These are phyloP conservation scores for Tineola bisselliella DNA, from an alignment of 2,888 invertebrate genomes.

Conservation along the genomic window DNA sequence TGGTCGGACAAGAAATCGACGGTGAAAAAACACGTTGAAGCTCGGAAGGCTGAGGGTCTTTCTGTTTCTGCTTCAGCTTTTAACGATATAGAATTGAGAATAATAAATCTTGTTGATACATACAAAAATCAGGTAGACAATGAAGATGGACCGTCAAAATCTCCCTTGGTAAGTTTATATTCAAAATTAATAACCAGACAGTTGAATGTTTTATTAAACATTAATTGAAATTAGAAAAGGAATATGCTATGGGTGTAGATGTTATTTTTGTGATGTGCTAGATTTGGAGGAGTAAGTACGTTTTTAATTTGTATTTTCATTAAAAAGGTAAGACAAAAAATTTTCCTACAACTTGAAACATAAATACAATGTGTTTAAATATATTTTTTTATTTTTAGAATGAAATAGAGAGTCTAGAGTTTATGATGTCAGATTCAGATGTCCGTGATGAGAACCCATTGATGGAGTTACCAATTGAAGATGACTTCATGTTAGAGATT, in stretches of 20 bases:
- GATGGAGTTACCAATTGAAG: neutral
- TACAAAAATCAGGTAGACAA: neutral
- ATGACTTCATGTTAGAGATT: neutral
- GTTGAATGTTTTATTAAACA: no score
- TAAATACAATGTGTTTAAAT: neutral
- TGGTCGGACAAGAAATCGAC: constrained; percentile 9
- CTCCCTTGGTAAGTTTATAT: neutral
- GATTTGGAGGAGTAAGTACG: no score
- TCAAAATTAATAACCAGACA: neutral
- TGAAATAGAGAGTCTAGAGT: neutral
- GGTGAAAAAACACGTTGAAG: constrained; percentile 8
- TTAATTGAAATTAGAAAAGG: no score
- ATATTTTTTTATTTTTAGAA: neutral
- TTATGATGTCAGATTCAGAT: constrained; percentile 4
- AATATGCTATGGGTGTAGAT: no score
- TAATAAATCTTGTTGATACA: constrained; percentile 6
- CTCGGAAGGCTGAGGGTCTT: neutral
- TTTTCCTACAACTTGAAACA: no score
- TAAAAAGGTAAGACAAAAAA: no score
- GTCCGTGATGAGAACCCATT: neutral
- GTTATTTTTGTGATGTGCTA: no score
- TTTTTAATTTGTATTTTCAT: no score
- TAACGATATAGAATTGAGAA: neutral
- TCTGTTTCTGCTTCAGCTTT: neutral
- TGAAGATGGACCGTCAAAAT: neutral